Conservation (phyloP, 2,888 invertebrate genomes). For the Siphonodentalium dalli region DNA sequence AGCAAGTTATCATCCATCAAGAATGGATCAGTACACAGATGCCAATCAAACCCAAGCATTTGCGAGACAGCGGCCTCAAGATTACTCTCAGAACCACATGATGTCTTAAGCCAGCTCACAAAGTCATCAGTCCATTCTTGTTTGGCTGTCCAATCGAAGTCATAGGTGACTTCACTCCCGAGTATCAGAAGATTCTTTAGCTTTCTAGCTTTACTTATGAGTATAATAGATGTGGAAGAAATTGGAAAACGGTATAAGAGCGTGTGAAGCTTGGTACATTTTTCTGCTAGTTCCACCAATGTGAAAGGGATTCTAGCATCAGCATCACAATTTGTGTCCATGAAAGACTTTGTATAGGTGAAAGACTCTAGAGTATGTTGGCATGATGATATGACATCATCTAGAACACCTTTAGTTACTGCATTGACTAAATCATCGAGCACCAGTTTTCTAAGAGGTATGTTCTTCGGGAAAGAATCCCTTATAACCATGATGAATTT, state of each 20-base stretch:
- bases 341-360: constrained; percentile 38
- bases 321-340: constrained; percentile 39
- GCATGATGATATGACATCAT: constrained; percentile 33
- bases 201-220: constrained; percentile 34
- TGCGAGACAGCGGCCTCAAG: constrained; percentile 35
- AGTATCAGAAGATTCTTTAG: constrained; percentile 33
- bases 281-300: constrained; percentile 31
- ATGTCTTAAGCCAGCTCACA: constrained; percentile 28
- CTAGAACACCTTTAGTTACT: constrained; percentile 41
- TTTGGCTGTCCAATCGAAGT: constrained; percentile 36
- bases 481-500: constrained; percentile 38
- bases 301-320: constrained; percentile 36
- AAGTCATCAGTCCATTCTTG: constrained; percentile 28
- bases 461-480: constrained; percentile 35
- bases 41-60: constrained; percentile 33
- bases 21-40: constrained; percentile 31
- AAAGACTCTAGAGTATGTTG: constrained; percentile 33
- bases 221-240: constrained; percentile 36
- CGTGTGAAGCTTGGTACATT: constrained; percentile 31
- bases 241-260: constrained; percentile 40
- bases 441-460: constrained; percentile 36
- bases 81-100: constrained; percentile 23
- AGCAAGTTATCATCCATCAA: no score
- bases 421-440: constrained; percentile 42
- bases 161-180: constrained; percentile 38